Conservation (phyloP, 2,888 invertebrate genomes). For the Conops quadrifasciatus region DNA sequence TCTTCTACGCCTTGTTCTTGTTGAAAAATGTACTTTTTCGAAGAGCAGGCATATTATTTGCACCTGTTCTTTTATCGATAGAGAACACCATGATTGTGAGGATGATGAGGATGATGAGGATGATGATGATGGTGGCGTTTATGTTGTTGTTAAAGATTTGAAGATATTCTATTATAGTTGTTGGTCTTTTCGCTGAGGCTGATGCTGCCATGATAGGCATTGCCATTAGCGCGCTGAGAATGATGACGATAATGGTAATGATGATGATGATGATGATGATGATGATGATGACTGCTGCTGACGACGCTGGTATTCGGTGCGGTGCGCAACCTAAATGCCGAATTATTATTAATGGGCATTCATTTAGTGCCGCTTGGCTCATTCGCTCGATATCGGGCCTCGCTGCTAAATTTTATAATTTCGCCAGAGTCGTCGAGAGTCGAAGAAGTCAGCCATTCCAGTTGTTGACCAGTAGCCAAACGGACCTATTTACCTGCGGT, state of each 20-base stretch:
- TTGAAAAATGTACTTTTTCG: neutral
- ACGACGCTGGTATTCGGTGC: constrained; percentile 3
- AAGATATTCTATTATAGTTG: constrained; percentile 50
- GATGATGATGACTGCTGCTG: constrained; percentile 14
- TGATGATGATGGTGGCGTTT: constrained; percentile 15
- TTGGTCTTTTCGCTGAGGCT: neutral
- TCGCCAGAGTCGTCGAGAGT: constrained; percentile 33
- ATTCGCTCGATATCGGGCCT: constrained; percentile 40
- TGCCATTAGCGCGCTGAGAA: neutral
- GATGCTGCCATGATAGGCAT: neutral
- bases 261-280: constrained; percentile 3
- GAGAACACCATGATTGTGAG: neutral
- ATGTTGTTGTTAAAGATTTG: neutral
- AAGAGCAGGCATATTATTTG: constrained; percentile 5
- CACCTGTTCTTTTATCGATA: constrained; percentile 30
- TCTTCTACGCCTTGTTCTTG: constrained; percentile 9
- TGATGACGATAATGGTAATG: constrained; percentile 2
- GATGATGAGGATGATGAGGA: neutral
- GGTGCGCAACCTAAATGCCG: constrained; percentile 20
- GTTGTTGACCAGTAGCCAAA: constrained; percentile 63
- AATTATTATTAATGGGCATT: constrained; percentile 32
- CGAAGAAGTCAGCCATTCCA: constrained; percentile 63
- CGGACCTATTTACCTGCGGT: constrained; percentile 52
- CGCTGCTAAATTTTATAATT: constrained; percentile 55
- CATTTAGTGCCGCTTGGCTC: neutral